Evolutionary conservation across 2,888 invertebrate species (phyloP).

Genomic region (Ectobius pallidus): DNA sequence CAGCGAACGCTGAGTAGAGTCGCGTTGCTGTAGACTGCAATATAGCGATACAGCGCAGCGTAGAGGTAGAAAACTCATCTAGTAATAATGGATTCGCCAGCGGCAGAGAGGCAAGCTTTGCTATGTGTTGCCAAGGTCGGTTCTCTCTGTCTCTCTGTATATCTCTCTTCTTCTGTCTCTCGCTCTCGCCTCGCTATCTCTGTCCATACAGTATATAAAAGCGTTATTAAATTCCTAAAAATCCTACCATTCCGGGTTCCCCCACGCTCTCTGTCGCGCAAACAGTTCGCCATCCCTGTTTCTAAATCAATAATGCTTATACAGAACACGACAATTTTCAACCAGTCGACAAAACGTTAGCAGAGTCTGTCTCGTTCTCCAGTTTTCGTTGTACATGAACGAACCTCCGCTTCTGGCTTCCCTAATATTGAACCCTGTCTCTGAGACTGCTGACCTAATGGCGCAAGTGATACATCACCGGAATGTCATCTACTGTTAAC

Average conservation of each 20-base stretch:
- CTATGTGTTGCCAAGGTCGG: constrained; percentile 4
- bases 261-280: constrained; percentile 7
- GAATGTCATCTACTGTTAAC: too few relatives aligned
- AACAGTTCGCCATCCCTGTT: constrained; percentile 19
- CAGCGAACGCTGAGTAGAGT: too few relatives aligned
- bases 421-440: not conserved
- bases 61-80: constrained; percentile 1
- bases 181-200: not conserved
- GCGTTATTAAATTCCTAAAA: constrained; percentile 42
- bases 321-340: constrained; percentile 12
- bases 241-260: constrained; percentile 20
- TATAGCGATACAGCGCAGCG: constrained; percentile 16
- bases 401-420: not conserved
- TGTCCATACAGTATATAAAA: constrained; percentile 19
- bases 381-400: not conserved
- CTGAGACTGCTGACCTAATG: not conserved
- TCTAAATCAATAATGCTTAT: constrained; percentile 27
- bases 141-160: not conserved
- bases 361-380: not conserved
- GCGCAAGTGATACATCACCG: too few relatives aligned
- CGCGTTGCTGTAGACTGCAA: constrained; percentile 5
- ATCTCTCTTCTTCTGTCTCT: not conserved
- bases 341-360: constrained; percentile 15
- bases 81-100: constrained; percentile 7
- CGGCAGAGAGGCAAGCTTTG: not conserved